phyloP scores from a whole-genome alignment of 1,140 invertebrate genomes.

The Rhopalosiphum padi region DNA sequence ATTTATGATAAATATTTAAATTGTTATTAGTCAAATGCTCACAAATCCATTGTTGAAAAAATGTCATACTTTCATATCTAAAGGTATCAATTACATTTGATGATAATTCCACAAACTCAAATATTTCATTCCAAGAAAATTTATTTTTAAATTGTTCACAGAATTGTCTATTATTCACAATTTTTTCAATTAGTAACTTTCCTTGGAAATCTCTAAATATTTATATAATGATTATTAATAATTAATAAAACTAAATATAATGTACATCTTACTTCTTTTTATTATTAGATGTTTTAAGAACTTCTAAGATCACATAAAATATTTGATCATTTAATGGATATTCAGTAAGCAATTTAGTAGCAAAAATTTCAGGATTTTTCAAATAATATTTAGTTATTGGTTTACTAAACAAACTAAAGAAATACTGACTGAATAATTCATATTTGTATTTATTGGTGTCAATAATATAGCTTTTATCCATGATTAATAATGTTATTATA shows the following conservation, averaged over 20 bases:
- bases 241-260: neutral
- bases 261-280: neutral
- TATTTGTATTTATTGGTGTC: neutral
- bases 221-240: neutral
- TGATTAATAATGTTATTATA: neutral
- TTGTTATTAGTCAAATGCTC: conserved; percentile 8
- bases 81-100: neutral
- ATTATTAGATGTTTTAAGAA: neutral
- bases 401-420: conserved; percentile 11
- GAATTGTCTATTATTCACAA: neutral
- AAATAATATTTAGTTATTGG: conserved; percentile 25
- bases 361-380: neutral
- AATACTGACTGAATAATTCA: neutral
- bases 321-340: conserved; percentile 10
- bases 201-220: neutral
- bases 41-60: conserved; percentile 17
- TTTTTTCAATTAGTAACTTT: neutral
- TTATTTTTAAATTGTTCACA: neutral
- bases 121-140: conserved; percentile 22
- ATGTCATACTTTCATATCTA: neutral
- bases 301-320: neutral
- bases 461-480: neutral
- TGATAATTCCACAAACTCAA: conserved; percentile 10
- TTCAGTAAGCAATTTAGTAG: neutral
- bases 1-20: conserved; percentile 24